These are phyloP conservation scores for Leucoptera coffeella DNA, from an alignment of 2,888 invertebrate genomes.

Conservation along the genomic window DNA sequence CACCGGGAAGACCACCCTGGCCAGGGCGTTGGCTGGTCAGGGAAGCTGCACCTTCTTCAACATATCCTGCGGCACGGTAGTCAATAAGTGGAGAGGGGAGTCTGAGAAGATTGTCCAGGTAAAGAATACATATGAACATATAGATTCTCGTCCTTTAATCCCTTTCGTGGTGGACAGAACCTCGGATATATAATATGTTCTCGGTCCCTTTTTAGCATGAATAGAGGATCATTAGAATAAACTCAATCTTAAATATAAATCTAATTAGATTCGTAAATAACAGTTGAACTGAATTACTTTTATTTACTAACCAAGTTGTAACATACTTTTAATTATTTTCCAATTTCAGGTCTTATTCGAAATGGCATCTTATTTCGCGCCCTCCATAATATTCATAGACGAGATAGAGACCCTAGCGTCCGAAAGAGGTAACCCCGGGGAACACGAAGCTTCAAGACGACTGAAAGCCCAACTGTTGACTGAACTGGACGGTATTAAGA, in stretches of 20 bases:
- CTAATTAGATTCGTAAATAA: no score
- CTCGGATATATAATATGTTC: no score
- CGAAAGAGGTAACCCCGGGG: constrained; percentile 54
- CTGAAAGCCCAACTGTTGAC: constrained; percentile 85
- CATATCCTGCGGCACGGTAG: constrained; percentile 78
- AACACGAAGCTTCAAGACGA: constrained; percentile 81
- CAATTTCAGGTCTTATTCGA: constrained; percentile 71
- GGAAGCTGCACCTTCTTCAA: constrained; percentile 83
- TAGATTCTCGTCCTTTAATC: no score
- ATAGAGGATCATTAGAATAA: no score
- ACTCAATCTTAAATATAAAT: no score
- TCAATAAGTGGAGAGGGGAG: constrained; percentile 96
- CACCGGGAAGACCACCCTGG: constrained; percentile 85
- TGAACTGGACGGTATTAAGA: constrained; percentile 74
- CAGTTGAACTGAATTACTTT: no score
- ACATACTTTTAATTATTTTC: no score
- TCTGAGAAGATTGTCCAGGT: constrained; percentile 89
- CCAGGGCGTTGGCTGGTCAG: constrained; percentile 82
- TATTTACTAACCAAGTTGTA: no score
- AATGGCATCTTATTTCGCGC: constrained; percentile 76
- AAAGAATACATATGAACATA: no score
- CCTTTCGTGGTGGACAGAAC: no score
- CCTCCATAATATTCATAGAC: constrained; percentile 88
- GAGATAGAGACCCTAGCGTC: constrained; percentile 85
- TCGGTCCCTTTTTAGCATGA: no score